Evolutionary conservation across 2,888 invertebrate species (phyloP), one percentile per base, ranked within the genome.

Genomic region (Yponomeuta cagnagella): DNA sequence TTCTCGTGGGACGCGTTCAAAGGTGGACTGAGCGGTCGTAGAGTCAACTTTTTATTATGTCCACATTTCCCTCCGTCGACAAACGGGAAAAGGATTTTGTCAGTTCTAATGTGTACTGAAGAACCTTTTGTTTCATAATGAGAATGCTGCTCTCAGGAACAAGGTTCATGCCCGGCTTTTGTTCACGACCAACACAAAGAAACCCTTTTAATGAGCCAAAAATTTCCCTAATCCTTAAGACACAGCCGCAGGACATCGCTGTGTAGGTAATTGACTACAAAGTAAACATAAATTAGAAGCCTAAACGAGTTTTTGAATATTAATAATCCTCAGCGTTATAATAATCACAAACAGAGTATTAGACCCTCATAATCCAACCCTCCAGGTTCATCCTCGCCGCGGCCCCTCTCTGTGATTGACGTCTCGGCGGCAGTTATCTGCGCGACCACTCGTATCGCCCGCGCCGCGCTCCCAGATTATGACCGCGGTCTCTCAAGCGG

Each of bases 331-430:
- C 43, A 43, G 82, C 81, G 81, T 80, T 72, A 75, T 75, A 75
- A 75, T 73, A 74, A 74, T 74, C 72, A 73, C 73, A 72, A 74
- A 73, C 79, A 75, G 81, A 82, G 86, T 85, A 85, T 86, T 82
- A 82, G 86, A 89, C 90, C 90, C 85, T 88, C 87, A 89, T 90
- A 90, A 90, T 90, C 90, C 89, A 80, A 86, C 89, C 89, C 88
- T 86, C 83, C 86, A 86, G 87, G 85, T 84, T 83, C 82, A 85
- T 85, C 83, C 85, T 81, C 81, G 81, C 77, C 84, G 80, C 82
- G 80, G 78, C 52, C 84, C 82, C 85, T 84, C 15, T 80, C 80
- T 82, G 86, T 88, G 89, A 90, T 89, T 89, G 89, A 89, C 89
- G 83, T 88, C 83, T 84, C 80, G 76, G 78, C 80, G 77, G 80